Percentiles rank a stretch among this genome's conserved stretches.
These are phyloP conservation scores for Tribolium madens DNA, from an alignment of 1,140 invertebrate species.

Conservation along the genomic window DNA sequence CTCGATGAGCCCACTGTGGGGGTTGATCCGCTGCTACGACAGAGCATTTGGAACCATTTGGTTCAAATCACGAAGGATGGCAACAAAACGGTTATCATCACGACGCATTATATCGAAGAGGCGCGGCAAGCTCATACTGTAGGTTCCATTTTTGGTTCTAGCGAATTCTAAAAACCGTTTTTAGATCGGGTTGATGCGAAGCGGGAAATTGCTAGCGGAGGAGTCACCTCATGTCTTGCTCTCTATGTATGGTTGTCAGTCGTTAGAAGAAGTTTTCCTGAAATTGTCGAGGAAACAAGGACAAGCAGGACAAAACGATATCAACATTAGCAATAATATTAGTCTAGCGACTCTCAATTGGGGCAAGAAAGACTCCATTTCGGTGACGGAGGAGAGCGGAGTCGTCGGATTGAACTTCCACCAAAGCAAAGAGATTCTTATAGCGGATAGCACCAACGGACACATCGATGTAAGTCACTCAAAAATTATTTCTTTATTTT, in stretches of 20 bases:
- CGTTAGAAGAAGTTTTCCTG: conserved; percentile 94
- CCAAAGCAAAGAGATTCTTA: conserved; percentile 88
- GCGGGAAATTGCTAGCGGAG: conserved; percentile 90
- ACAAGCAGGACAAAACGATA: conserved; percentile 61
- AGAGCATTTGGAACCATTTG: conserved; percentile 80
- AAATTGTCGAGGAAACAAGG: conserved; percentile 80
- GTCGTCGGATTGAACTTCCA: conserved; percentile 89
- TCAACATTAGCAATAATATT: conserved; percentile 82
- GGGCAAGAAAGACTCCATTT: conserved; percentile 84
- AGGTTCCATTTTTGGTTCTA: conserved; percentile 55
- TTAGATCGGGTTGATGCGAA: conserved; percentile 95
- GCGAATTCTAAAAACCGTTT: conserved; percentile 24
- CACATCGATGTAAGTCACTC: conserved; percentile 61
- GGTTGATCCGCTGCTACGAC: conserved; percentile 79
- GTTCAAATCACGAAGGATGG: conserved; percentile 74
- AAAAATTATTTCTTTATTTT: background rate
- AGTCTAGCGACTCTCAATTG: conserved; percentile 83
- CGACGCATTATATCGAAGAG: conserved; percentile 85
- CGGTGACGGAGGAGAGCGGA: conserved; percentile 85
- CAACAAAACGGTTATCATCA: conserved; percentile 80
- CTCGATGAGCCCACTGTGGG: conserved; percentile 95
- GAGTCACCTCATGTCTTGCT: conserved; percentile 89
- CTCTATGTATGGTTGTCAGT: conserved; percentile 83
- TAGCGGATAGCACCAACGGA: conserved; percentile 81
- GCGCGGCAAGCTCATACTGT: conserved; percentile 80